Base-by-base conservation (phyloP, 2,113 vertebrate genomes). In the Pavo muticus region DNA sequence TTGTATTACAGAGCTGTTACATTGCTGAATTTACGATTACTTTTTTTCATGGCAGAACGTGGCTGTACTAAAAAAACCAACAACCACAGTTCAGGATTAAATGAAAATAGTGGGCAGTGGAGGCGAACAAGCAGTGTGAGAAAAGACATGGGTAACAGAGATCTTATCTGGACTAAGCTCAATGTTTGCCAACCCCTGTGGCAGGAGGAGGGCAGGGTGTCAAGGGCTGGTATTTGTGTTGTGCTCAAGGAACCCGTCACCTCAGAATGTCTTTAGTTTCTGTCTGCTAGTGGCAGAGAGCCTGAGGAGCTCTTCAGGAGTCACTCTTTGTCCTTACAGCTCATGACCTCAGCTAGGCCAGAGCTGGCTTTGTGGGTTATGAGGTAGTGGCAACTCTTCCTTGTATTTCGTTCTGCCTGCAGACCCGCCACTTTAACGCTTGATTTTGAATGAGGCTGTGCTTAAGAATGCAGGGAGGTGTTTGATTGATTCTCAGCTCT, bases 381-480 rank as follows among this genome's bases (percentile, higher is more conserved):
- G 1, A 65, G 48, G 83, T 59, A 52, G 23, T 69, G 59, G 29
- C 63, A 69, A 32, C 59, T 86, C 59, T 77, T 83, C 35, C 42
- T 65, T 67, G 0, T 1, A 8, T 65, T 32, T 65, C 35, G 6
- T 47, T 65, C 47, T 82, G 23, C 64, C 39, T 91, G 27, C 68
- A 70, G 54, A 27, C 12, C 13, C 64, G 15, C 5, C n/a, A 1
- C 37, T 40, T 40, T 37, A 32, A 10, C 32, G 71, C 7, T 20
- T 54, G 13, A 1, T 2, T 6, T 67, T 39, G 63, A 56, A 4
- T n/a, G 23, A 21, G 35, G 37, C 57, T 87, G 60, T 50, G n/a
- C 12, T 6, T 25, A 16, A 70, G 54, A 73, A 27, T 2, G 2
- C 13, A 8, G 23, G 14, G 29, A 2, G 2, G 3, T 32, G 5